phyloP scores from a whole-genome alignment of 2,113 vertebrate genomes.

The Balaeniceps rex region DNA sequence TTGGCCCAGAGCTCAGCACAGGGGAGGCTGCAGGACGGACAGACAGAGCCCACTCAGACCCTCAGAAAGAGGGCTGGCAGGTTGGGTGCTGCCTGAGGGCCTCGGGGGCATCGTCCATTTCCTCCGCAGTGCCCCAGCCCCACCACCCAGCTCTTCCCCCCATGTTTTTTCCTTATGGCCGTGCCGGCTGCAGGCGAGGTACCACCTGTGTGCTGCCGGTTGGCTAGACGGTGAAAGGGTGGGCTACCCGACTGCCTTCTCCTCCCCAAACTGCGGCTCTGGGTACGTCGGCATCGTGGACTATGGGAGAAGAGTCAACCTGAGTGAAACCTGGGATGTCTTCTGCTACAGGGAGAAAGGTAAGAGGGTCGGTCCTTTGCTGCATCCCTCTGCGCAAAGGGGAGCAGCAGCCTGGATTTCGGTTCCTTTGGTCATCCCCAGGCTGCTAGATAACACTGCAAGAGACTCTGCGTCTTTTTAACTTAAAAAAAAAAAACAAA shows the following conservation, averaged over 20 bases:
- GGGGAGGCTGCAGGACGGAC: not conserved
- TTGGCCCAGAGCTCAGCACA: not conserved
- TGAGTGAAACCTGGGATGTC: constrained; percentile 87
- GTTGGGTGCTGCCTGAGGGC: not conserved
- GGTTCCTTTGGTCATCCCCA: not conserved
- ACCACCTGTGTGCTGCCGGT: constrained; percentile 86
- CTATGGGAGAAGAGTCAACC: constrained; percentile 81
- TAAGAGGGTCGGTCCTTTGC: constrained; percentile 31
- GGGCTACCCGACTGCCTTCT: constrained; percentile 86
- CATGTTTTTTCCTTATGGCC: not conserved
- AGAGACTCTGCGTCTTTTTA: not conserved
- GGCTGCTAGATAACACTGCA: not conserved
- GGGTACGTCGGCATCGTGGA: constrained; percentile 90
- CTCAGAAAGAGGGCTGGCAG: not conserved
- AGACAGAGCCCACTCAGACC: not conserved
- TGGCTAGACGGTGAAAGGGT: constrained; percentile 83
- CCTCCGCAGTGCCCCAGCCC: rapidly evolving
- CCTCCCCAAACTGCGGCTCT: constrained; percentile 83
- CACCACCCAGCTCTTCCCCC: not conserved
- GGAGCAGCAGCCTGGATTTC: not conserved
- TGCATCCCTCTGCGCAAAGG: not conserved
- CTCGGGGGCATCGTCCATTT: rapidly evolving
- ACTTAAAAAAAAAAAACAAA: not conserved
- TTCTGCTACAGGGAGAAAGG: constrained; percentile 94
- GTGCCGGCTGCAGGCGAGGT: constrained; percentile 73